These are phyloP conservation scores for Orussus abietinus DNA, from an alignment of 1,140 invertebrate genomes.

Conservation along the genomic window DNA sequence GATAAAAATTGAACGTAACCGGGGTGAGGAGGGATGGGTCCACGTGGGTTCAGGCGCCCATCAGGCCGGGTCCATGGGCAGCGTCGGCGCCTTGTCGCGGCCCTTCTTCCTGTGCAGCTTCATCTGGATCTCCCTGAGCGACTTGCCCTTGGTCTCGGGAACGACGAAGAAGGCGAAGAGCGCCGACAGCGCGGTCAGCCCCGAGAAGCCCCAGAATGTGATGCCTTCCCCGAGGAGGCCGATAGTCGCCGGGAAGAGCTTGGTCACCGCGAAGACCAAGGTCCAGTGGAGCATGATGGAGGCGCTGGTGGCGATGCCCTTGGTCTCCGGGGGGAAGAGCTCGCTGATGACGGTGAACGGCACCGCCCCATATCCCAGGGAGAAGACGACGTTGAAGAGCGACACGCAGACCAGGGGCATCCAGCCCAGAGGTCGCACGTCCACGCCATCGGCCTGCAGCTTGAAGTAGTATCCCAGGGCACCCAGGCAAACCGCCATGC, in stretches of 20 bases:
- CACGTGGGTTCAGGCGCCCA: not conserved
- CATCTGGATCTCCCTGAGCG: conserved; percentile 68
- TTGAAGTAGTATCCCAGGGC: conserved; percentile 58
- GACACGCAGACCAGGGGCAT: conserved; percentile 47
- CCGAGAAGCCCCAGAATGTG: conserved; percentile 60
- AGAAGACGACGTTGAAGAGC: conserved; percentile 50
- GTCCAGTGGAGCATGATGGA: conserved; percentile 55
- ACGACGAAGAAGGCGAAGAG: conserved; percentile 62
- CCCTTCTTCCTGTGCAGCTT: conserved; percentile 48
- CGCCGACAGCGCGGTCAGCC: conserved; percentile 50
- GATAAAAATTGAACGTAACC: too few relatives aligned
- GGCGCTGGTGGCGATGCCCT: conserved; percentile 59
- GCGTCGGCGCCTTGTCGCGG: conserved; percentile 4
- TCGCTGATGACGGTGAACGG: conserved; percentile 70
- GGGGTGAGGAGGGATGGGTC: too few relatives aligned
- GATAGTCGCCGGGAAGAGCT: conserved; percentile 53
- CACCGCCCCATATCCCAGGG: conserved; percentile 65
- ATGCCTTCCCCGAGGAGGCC: conserved; percentile 49
- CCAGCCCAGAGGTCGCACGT: conserved; percentile 45
- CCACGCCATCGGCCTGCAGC: conserved; percentile 40
- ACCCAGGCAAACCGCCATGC: conserved; percentile 55
- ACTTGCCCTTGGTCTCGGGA: conserved; percentile 76
- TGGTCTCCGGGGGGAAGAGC: conserved; percentile 63
- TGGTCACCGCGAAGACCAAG: conserved; percentile 53
- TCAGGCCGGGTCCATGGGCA: conserved; percentile 12